Evolutionary conservation across 2,113 vertebrate genomes (phyloP).

Genomic region (Myrmecophaga tridactyla): DNA sequence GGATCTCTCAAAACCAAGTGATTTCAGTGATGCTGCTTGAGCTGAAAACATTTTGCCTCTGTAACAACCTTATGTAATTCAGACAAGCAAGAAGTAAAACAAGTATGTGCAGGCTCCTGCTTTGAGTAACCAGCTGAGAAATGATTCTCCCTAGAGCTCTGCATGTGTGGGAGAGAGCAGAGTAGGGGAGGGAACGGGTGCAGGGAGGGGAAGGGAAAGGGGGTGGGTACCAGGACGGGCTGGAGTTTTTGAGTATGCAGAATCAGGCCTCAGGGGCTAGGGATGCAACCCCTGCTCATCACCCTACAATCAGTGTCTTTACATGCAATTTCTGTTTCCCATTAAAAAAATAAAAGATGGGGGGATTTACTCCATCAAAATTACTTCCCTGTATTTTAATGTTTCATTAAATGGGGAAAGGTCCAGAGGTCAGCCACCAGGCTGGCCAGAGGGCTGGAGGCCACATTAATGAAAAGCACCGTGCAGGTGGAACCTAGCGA

Average conservation of each 20-base stretch:
- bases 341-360: neutral
- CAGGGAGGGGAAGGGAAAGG: neutral
- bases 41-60: neutral
- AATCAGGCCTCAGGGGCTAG: neutral
- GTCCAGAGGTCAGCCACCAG: neutral
- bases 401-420: neutral
- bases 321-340: neutral
- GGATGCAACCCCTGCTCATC: neutral
- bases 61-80: neutral
- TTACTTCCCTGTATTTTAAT: neutral
- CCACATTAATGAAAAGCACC: neutral
- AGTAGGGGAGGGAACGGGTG: neutral
- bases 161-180: neutral
- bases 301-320: neutral
- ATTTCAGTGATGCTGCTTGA: neutral
- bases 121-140: neutral
- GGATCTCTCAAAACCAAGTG: neutral
- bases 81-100: neutral
- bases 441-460: neutral
- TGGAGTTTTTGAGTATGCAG: neutral
- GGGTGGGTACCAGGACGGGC: neutral
- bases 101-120: neutral
- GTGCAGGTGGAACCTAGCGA: neutral
- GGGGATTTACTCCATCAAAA: neutral
- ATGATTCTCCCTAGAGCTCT: neutral